Conservation (phyloP, 2,797 vertebrate species). For the Eulemur albifrons region DNA sequence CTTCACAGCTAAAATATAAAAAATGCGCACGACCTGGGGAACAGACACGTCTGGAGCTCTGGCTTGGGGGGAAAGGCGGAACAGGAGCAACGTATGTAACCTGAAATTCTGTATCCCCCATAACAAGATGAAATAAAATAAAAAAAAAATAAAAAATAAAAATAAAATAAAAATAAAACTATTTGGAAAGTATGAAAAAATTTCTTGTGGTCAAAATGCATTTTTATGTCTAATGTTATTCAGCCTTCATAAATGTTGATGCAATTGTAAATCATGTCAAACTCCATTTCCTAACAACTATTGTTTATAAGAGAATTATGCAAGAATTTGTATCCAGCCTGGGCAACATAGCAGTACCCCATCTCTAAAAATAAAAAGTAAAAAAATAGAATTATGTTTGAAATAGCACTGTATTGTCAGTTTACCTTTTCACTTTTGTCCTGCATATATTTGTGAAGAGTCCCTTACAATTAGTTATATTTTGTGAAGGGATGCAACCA, state of each 20-base stretch:
- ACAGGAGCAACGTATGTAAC: no score
- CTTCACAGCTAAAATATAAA: no score
- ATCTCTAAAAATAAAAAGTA: neutral
- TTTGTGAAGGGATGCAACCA: neutral
- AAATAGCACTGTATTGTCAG: neutral
- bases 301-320: neutral
- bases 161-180: no score
- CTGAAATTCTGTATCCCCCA: no score
- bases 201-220: neutral
- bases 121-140: no score
- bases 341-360: neutral
- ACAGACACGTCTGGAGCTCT: no score
- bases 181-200: neutral
- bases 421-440: neutral
- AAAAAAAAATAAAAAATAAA: no score
- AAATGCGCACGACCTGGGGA: no score
- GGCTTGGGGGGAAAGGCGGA: no score
- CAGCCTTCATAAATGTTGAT: neutral
- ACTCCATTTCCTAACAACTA: neutral
- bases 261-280: neutral
- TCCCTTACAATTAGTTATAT: neutral
- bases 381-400: slow-evolving; percentile 20
- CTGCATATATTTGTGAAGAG: neutral
- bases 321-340: neutral
- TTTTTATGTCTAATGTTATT: neutral